Evolutionary conservation across 2,113 vertebrate genomes (phyloP), one percentile per base, ranked within the genome.

Genomic region (Rhabdornis inornatus): DNA sequence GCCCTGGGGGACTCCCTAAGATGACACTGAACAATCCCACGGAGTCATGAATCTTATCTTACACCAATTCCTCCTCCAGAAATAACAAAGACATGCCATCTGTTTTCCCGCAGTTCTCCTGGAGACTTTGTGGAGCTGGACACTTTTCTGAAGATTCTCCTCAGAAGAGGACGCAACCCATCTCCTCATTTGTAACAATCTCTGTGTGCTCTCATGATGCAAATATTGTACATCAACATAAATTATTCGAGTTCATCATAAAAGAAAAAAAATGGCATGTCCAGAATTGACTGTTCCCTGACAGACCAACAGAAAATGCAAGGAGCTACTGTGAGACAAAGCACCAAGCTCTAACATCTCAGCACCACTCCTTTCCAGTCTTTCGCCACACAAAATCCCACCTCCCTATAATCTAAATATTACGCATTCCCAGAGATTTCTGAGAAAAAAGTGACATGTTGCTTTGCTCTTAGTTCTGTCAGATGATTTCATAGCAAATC

Each of bases 21-120:
- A 61, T 91, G 81, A 49, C 75, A 87, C 15, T n/a, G 44, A 96
- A n/a, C 45, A 87, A 68, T 70, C 76, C 80, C 89, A 50, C 5
- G 57, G n/a, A 37, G 61, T 45, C 64, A 11, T 15, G 35, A 40
- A 64, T 87, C 83, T 39, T 78, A 63, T 86, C 80, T 40, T 79
- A 50, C 15, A 70, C 42, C 52, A 87, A 31, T 20, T 81, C 90
- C 74, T 91, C 77, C 69, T 78, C 44, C 70, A 92, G 77, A 91
- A 95, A 89, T 5, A 87, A 81, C 76, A 63, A 27, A 33, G 57
- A 56, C 30, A 75, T 64, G n/a, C 44, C 49, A 55, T 76, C 80
- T 86, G 71, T 64, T 74, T 59, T 69, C 28, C 31, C 2, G 1
- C 27, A 39, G 30, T 10, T 85, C 40, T 93, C 49, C 47, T 8